Evolutionary conservation across 2,113 vertebrate genomes (phyloP), one percentile per base, ranked within the genome.

Genomic region (Callospermophilus lateralis): DNA sequence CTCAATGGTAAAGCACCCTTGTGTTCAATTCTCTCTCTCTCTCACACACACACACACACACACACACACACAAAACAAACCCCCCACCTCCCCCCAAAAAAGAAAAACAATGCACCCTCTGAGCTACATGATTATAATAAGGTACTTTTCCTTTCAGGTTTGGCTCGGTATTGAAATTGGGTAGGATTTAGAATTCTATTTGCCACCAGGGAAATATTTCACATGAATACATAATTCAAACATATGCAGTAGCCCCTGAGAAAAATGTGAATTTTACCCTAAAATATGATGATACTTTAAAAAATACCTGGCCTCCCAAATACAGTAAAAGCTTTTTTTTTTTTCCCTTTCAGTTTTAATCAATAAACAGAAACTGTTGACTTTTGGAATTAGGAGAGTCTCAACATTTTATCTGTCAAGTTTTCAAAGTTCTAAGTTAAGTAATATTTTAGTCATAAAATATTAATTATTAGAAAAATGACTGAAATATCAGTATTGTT

Each of bases 391-490:
- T 90, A 91, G 22, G 58, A 80, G 3, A 51, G 77, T 48, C 81
- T 91, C 45, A 84, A 13, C 4, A 16, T 76, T 97, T 94, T 89
- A 74, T 70, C 24, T 61, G 34, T 72, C 48, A 65, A 19, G 9
- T 68, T 94, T 81, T 85, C 17, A 61, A 37, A 45, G 20, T 89
- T 90, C 95, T 19, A 51, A 86, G 45, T 37, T 79, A 70, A 61
- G 28, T 63, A 48, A 55, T 78, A 45, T 45, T 37, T 16, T 26
- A 58, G 17, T 77, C 55, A 65, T 58, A 19, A 26, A 34, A 84
- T 74, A 20, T 80, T 76, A 72, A 63, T 92, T 74, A 63, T 73
- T 85, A 74, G 26, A 96, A 90, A 93, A 81, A 26, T 73, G 26
- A 34, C 30, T 67, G 83, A 72, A 89, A 65, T 45, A 3, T 63